A percentile compares a stretch with the other conserved stretches of the same genome.
phyloP scores from a whole-genome alignment of 2,113 vertebrate genomes.

The Salvelinus sp. region DNA sequence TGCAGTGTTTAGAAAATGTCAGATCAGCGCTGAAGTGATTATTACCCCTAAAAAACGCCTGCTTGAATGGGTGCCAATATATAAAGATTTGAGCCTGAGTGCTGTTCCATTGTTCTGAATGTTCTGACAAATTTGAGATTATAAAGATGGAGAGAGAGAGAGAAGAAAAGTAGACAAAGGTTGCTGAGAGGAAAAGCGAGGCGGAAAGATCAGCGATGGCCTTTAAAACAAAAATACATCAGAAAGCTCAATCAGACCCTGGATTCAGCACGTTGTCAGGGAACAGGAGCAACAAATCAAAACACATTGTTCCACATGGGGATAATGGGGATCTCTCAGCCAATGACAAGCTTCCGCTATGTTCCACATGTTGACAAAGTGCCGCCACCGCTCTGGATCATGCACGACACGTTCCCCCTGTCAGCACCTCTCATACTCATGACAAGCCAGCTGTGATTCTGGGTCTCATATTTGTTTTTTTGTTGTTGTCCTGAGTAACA shows the following conservation, averaged over 20 bases:
- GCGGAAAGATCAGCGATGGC: constrained; percentile 50
- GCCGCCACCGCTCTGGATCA: constrained; percentile 46
- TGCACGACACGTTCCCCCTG: constrained; percentile 24
- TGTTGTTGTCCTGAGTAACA: not conserved
- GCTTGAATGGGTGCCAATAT: constrained; percentile 39
- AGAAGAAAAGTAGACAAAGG: constrained; percentile 7
- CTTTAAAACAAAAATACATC: constrained; percentile 42
- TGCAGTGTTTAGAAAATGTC: constrained; percentile 35
- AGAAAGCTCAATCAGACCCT: constrained; percentile 66
- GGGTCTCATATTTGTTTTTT: no score
- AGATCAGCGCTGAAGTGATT: constrained; percentile 45
- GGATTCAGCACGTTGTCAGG: constrained; percentile 64
- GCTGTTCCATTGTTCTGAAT: constrained; percentile 45
- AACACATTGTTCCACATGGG: constrained; percentile 65
- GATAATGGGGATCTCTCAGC: constrained; percentile 52
- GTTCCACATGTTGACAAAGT: constrained; percentile 43
- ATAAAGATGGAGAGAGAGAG: constrained; percentile 32
- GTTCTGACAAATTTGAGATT: constrained; percentile 60
- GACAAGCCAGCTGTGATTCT: constrained; percentile 17
- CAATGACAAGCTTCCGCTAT: constrained; percentile 33
- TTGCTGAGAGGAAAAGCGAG: constrained; percentile 48
- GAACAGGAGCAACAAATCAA: constrained; percentile 69
- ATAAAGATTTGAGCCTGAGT: constrained; percentile 40
- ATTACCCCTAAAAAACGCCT: constrained; percentile 16
- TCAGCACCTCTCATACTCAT: constrained; percentile 15